phyloP scores from a whole-genome alignment of 1,140 invertebrate species.

The Globodera rostochiensis region DNA sequence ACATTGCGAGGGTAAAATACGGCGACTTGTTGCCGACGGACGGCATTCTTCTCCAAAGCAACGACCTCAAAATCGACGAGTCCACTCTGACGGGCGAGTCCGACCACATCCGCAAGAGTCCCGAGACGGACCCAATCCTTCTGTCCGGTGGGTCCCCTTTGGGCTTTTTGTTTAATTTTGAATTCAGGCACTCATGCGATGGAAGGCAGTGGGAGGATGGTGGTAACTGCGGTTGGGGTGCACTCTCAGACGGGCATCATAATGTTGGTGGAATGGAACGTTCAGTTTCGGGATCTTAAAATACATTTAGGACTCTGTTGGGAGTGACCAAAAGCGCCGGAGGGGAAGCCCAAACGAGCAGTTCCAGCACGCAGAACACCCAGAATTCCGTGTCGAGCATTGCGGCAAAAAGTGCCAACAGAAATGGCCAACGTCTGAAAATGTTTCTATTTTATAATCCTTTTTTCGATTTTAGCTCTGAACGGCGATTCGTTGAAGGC shows the following conservation, averaged over 20 bases:
- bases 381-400: slow-evolving; percentile 7
- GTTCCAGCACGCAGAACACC: slow-evolving; percentile 18
- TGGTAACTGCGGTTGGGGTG: slow-evolving; percentile 64
- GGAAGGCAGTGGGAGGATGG: slow-evolving; percentile 65
- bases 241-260: slow-evolving; percentile 66
- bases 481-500: slow-evolving; percentile 21
- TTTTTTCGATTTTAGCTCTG: slow-evolving; percentile 23
- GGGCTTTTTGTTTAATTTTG: not conserved
- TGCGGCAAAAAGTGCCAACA: slow-evolving; percentile 7
- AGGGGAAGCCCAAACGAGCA: not conserved
- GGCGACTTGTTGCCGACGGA: slow-evolving; percentile 92
- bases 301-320: slow-evolving; percentile 15
- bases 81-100: slow-evolving; percentile 98
- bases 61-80: slow-evolving; percentile 97
- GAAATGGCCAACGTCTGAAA: not conserved
- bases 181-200: slow-evolving; percentile 64
- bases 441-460: not conserved
- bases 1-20: slow-evolving; percentile 81
- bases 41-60: slow-evolving; percentile 94
- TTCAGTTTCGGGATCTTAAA: slow-evolving; percentile 70
- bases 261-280: slow-evolving; percentile 40
- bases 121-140: slow-evolving; percentile 63
- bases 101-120: slow-evolving; percentile 95
- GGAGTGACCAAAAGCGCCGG: slow-evolving; percentile 27
- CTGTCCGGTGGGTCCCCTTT: slow-evolving; percentile 67